Percentiles rank a stretch among this genome's conserved stretches.
These are phyloP conservation scores for Conchocele bisecta DNA, from an alignment of 2,888 invertebrate genomes.

Conservation along the genomic window DNA sequence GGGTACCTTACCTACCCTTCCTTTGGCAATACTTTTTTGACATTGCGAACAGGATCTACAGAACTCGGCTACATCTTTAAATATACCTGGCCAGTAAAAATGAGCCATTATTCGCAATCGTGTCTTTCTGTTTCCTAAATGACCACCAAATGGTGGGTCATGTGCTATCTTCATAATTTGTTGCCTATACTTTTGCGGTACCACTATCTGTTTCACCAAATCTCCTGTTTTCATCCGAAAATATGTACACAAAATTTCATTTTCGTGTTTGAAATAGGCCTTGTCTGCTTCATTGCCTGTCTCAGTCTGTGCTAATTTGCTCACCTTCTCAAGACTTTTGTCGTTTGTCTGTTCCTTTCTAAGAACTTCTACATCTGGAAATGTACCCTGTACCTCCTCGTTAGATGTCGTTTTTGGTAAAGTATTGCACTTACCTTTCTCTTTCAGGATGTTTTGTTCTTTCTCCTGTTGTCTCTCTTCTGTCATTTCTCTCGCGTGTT, in stretches of 20 bases:
- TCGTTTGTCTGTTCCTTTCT: background rate
- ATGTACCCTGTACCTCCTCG: no score
- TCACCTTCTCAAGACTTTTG: background rate
- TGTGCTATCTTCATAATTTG: background rate
- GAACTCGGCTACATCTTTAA: background rate
- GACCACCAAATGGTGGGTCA: background rate
- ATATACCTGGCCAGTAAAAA: conserved; percentile 5
- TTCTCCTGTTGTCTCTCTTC: background rate
- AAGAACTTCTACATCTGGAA: background rate
- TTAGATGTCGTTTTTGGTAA: no score
- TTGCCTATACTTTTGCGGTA: background rate
- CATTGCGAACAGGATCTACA: background rate
- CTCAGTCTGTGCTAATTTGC: background rate
- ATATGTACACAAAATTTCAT: background rate
- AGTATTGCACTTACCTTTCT: no score
- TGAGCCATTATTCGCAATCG: background rate
- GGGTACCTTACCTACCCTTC: background rate
- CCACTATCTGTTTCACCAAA: background rate
- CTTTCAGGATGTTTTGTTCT: background rate
- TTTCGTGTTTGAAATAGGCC: background rate
- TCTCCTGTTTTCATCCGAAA: background rate
- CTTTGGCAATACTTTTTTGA: background rate
- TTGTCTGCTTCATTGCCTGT: background rate
- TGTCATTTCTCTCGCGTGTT: background rate
- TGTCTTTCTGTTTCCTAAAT: conserved; percentile 1